These are phyloP conservation scores for Crypturellus undulatus DNA, from an alignment of 2,113 vertebrate species.

Conservation along the genomic window DNA sequence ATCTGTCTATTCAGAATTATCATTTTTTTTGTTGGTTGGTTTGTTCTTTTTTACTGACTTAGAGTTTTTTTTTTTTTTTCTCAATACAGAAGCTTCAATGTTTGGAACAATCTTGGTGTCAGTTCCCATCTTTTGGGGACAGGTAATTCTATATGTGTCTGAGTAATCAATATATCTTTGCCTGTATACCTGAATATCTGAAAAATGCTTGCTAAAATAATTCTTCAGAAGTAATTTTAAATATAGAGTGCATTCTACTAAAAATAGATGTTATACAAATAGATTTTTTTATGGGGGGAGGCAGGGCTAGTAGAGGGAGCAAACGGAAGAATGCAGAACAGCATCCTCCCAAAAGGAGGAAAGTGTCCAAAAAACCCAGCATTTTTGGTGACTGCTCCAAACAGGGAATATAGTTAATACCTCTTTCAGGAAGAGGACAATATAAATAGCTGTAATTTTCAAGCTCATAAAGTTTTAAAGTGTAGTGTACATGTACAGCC, in stretches of 20 bases:
- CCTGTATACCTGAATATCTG: background rate
- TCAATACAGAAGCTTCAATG: background rate
- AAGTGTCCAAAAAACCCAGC: background rate
- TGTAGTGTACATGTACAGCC: background rate
- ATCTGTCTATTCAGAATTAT: background rate
- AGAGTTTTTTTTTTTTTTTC: background rate
- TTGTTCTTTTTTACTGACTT: background rate
- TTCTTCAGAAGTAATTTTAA: background rate
- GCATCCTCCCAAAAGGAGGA: background rate
- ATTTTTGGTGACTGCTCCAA: background rate
- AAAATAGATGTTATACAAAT: conserved; percentile 8
- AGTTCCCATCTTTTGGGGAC: background rate
- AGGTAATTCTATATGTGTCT: background rate
- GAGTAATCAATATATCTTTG: background rate
- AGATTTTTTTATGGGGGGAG: background rate
- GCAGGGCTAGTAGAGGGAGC: background rate
- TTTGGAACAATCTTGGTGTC: background rate
- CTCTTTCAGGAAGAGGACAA: background rate
- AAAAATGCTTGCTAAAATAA: background rate
- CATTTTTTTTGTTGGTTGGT: too few relatives aligned
- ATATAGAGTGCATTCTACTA: background rate
- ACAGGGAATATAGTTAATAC: background rate
- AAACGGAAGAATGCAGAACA: background rate
- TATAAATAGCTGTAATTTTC: background rate
- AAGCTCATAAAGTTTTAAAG: background rate